Evolutionary conservation across 2,797 vertebrate genomes (phyloP).

Genomic region (Myotis vivesi): DNA sequence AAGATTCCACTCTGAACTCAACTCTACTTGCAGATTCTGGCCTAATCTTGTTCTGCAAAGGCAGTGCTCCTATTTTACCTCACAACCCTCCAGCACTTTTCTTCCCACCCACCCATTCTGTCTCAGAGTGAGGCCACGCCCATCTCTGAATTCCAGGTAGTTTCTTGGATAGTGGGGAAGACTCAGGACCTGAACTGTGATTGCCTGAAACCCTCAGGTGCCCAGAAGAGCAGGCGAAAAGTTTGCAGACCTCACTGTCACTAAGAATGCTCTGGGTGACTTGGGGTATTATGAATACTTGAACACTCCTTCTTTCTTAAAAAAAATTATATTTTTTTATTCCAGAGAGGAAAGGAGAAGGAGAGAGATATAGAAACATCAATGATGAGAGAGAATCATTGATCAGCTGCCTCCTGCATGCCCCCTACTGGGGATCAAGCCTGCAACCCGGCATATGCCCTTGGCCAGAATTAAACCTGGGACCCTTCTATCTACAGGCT

Average conservation of each 20-base stretch:
- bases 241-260: background rate
- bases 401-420: too few species aligned
- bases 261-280: background rate
- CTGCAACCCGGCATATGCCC: too few species aligned
- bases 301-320: background rate
- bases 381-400: too few species aligned
- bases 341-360: too few species aligned
- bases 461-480: too few species aligned
- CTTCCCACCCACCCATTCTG: background rate
- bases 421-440: too few species aligned
- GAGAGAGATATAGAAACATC: too few species aligned
- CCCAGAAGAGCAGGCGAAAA: background rate
- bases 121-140: background rate
- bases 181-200: background rate
- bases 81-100: background rate
- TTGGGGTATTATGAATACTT: background rate
- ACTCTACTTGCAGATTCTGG: background rate
- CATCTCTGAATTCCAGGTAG: background rate
- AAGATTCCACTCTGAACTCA: constrained; percentile 21
- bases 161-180: background rate
- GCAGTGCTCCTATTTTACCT: background rate
- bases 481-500: too few species aligned
- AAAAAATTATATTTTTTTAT: too few species aligned
- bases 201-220: background rate
- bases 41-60: background rate